A percentile compares a stretch with the other conserved stretches of the same genome.
Conservation (phyloP, 2,113 vertebrate genomes). For the Gambusia holbrooki region DNA sequence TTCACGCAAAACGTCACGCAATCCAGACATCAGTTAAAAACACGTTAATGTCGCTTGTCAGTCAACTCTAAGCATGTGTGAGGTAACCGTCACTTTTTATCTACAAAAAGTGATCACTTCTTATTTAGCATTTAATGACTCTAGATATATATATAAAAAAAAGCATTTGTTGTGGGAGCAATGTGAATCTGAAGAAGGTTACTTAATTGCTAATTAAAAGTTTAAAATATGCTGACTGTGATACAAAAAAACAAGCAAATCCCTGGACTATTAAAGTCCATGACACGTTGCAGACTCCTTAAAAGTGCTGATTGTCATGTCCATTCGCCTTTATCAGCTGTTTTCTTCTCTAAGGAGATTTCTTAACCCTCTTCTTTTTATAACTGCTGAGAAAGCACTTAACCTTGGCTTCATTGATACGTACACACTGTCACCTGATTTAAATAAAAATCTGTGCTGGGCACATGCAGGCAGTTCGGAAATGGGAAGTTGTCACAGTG, state of each 20-base stretch:
- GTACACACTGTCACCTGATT: constrained; percentile 42
- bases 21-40: background rate
- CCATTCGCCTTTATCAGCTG: constrained; percentile 29
- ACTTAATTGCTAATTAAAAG: background rate
- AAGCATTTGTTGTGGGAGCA: background rate
- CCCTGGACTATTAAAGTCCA: background rate
- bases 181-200: background rate
- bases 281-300: constrained; percentile 5
- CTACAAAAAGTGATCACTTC: background rate
- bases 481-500: constrained; percentile 67
- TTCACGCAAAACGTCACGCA: background rate
- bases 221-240: background rate
- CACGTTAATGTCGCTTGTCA: background rate
- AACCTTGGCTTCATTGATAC: constrained; percentile 6
- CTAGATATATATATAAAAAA: no score
- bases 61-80: background rate
- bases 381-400: constrained; percentile 51
- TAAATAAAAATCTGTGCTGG: constrained; percentile 23
- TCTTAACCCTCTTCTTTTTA: constrained; percentile 17
- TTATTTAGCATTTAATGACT: background rate
- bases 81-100: background rate
- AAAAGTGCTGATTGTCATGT: constrained; percentile 20
- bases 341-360: constrained; percentile 19
- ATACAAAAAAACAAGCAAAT: background rate
- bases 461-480: constrained; percentile 35